These are phyloP conservation scores for Drosophila mulleri DNA, from an alignment of 2,888 invertebrate genomes.

Conservation along the genomic window DNA sequence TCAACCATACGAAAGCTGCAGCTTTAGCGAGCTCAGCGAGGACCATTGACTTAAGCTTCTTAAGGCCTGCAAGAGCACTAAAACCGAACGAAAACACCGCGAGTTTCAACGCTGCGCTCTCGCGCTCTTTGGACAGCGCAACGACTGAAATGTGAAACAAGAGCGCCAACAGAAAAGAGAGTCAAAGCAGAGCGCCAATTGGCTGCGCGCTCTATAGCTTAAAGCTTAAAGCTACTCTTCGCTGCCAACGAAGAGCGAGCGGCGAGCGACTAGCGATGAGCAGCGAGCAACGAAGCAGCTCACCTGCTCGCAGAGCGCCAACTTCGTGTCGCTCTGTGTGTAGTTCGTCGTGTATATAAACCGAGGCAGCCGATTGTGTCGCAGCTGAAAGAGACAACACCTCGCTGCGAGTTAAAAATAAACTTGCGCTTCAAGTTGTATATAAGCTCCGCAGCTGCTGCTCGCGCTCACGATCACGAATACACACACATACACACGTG, in stretches of 20 bases:
- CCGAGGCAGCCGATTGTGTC: slow-evolving; percentile 16
- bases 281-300: slow-evolving; percentile 26
- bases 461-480: slow-evolving; percentile 31
- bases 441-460: slow-evolving; percentile 75
- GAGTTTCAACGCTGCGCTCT: not conserved
- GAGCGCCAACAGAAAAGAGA: slow-evolving; percentile 39
- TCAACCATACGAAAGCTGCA: slow-evolving; percentile 3
- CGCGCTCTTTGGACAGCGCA: slow-evolving; percentile 33
- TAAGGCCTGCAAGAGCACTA: slow-evolving; percentile 27
- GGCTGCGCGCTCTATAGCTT: slow-evolving; percentile 24
- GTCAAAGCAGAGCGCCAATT: slow-evolving; percentile 40
- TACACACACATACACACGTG: slow-evolving; percentile 10
- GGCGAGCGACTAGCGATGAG: too few species aligned
- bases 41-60: slow-evolving; percentile 28
- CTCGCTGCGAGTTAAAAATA: slow-evolving; percentile 61
- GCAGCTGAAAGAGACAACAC: slow-evolving; percentile 42
- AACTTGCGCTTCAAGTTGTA: slow-evolving; percentile 61
- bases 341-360: slow-evolving; percentile 35
- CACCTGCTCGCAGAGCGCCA: slow-evolving; percentile 59
- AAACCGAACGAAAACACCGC: not conserved
- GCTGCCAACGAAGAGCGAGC: slow-evolving; percentile 50
- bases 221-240: slow-evolving; percentile 66
- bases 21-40: not conserved
- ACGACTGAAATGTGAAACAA: slow-evolving; percentile 55
- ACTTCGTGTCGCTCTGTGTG: slow-evolving; percentile 28